Base-by-base conservation (phyloP, 2,888 invertebrate genomes). In the Calliphora vomitoria region DNA sequence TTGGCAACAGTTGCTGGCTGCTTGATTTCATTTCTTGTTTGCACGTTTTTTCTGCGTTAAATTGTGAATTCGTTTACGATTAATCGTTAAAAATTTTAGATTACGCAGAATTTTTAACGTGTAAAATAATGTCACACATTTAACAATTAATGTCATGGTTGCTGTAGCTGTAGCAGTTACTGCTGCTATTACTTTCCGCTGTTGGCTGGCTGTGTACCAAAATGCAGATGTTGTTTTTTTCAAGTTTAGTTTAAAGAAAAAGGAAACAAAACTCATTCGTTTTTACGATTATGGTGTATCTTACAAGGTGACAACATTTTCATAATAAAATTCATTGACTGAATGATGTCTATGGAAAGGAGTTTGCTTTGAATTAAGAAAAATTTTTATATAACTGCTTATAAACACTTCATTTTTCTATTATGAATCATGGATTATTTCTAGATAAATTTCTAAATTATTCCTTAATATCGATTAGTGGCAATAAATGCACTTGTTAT, bases 41-140 rank as follows among this genome's bases (percentile, higher is more conserved):
- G 79, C 83, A 83, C 80, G 83, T 80, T 83, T 82, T 71, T 74
- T 82, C 85, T 87, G 85, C 87, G 87, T 85, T 87, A 85, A 87
- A 78, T 87, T 87, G 85, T 87, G 87, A 87, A 87, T 87, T 82
- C 85, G 71, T 87, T 87, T 87, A 83, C 88, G 86, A 85, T 86
- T 88, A 87, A 87, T 87, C 87, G 87, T 75, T 87, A 75, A 85
- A 85, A 87, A 75, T 75, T 87, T 83, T 82, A 88, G 88, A 89
- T 89, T 89, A 88, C 89, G 88, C 89, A 88, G 89, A 89, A 89
- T 88, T 89, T 89, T 80, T 47, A 84, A 86, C 72, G 88, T 88
- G 87, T 87, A 82, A 85, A 83, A 88, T 87, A 87, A 87, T 88
- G 88, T 88, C 88, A 87, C 87, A 87, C 87, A 87, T 85, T 87